Conservation (phyloP, 1,140 invertebrate species). For the Achroia grisella region DNA sequence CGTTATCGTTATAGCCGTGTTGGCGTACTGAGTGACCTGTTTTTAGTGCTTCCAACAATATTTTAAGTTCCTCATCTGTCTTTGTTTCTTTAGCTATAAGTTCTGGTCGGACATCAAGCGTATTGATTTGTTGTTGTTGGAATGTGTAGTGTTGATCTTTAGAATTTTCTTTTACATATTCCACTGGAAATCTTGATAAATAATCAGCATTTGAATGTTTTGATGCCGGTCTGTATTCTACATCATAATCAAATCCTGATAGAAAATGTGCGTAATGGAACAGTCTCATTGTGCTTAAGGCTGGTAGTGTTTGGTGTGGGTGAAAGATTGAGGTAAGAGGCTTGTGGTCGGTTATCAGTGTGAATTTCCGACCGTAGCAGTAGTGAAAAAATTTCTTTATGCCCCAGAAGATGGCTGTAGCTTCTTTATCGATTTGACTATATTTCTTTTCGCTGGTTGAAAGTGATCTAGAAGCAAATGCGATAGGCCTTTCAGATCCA, state of each 20-base stretch:
- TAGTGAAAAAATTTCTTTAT: slow-evolving; percentile 9
- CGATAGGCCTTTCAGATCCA: slow-evolving; percentile 2
- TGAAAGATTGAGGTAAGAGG: slow-evolving; percentile 52
- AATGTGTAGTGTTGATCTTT: background rate
- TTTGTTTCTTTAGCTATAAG: background rate
- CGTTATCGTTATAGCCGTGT: too few relatives aligned
- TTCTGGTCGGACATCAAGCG: background rate
- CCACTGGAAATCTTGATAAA: background rate
- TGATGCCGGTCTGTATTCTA: slow-evolving; percentile 21
- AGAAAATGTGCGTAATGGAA: slow-evolving; percentile 45
- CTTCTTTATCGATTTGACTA: slow-evolving; percentile 13
- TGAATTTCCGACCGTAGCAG: too few relatives aligned
- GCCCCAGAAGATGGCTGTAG: too few relatives aligned
- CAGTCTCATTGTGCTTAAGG: slow-evolving; percentile 33
- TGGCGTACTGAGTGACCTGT: too few relatives aligned
- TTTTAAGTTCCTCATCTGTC: too few relatives aligned
- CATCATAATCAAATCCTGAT: slow-evolving; percentile 39
- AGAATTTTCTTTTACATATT: background rate
- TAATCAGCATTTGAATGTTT: background rate
- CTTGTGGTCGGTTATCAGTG: slow-evolving; percentile 63
- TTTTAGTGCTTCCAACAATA: too few relatives aligned
- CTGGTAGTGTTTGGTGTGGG: slow-evolving; percentile 27
- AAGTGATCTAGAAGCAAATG: slow-evolving; percentile 7
- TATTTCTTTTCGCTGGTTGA: slow-evolving; percentile 2
- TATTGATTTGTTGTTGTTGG: background rate